Base-by-base conservation (phyloP, 2,113 vertebrate species). In the Bambusicola thoracicus region DNA sequence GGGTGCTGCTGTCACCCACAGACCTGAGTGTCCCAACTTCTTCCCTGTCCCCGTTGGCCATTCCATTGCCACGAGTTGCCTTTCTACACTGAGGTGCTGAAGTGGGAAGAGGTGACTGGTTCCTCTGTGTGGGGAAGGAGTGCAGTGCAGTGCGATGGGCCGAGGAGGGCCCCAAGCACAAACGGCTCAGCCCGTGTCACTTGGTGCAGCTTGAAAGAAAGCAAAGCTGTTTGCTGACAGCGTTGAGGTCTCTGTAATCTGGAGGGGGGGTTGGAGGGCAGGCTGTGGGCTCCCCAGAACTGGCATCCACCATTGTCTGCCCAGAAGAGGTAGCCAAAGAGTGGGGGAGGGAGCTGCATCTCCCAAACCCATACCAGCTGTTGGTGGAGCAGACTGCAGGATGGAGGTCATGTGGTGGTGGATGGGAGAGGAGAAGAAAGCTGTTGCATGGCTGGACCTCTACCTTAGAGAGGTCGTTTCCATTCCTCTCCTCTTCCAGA, bases 161-260 rank as follows among this genome's bases (percentile, higher is more conserved):
- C 73, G 29, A 55, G 41, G 24, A 77, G 25, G 41, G 41, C 38
- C n/a, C 56, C 6, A 32, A 63, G 51, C 38, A 53, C 81, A 49
- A 46, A 46, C 0, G 2, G 22, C 0, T 0, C 21, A 22, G 51
- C 55, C 55, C 4, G 0, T 0, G 24, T 27, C n/a, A 14, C 44
- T 55, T 10, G 36, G 36, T 16, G 59, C 18, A 20, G 21, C 40
- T 14, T 32, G 62, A 46, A 61, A 66, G 36, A 56, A 55, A 59
- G 34, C 38, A 73, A 84, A 76, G 6, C 4, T 29, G 13, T 30
- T 32, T 32, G 49, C 9, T 8, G 13, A 0, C 0, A 18, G 43
- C 27, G n/a, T 7, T 1, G 43, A 78, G 27, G 65, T 46, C 41
- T 85, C 55, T 38, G 58, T 40, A 53, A 41, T 49, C 24, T 36